Evolutionary conservation across 1,140 invertebrate genomes (phyloP), one percentile per base, ranked within the genome.

Genomic region (Trichonephila clavipes): DNA sequence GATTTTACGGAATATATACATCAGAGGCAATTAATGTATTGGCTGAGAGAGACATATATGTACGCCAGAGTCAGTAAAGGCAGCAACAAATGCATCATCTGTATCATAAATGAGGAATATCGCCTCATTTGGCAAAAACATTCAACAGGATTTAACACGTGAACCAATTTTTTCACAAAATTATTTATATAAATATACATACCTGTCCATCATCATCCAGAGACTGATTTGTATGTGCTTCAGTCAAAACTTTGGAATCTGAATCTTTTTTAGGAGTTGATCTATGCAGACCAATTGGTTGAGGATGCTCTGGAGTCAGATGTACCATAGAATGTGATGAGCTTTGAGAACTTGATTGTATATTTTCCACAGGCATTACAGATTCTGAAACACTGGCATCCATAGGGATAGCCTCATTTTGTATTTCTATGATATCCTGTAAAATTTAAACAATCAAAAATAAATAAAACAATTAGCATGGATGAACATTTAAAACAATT

Each of bases 171-270:
- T 28, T 28, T 28, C 28, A 28, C 28, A 28, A 28, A 28, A 28
- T 28, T 28, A 28, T 28, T 28, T 8, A 6, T 51, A 5, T 8
- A 58, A 0, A 14, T 58, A 51, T 44, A 83, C 14, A 58, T 61
- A 91, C 89, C 34, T 91, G 89, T 12, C 89, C 89, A 91, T 91
- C 89, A 91, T 91, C 89, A 28, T 91, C 89, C 1, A 51, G 0
- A 14, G 82, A 83, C 18, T 19, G 28, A 34, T 77, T 77, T 77
- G 28, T 3, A 5, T 77, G 24, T 19, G 12, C 72, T 4, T 77
- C 34, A 34, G 72, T 18, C 19, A 16, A 24, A 34, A 8, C 72
- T 12, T 51, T 51, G 8, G 51, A 51, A 10, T 51, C 51, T 6
- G 14, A 34, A 16, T 77, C 72, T 18, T 34, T 77, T 34, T 18